Evolutionary conservation across 2,888 invertebrate genomes (phyloP), one percentile per base, ranked within the genome.

Genomic region (Apoda limacodes): DNA sequence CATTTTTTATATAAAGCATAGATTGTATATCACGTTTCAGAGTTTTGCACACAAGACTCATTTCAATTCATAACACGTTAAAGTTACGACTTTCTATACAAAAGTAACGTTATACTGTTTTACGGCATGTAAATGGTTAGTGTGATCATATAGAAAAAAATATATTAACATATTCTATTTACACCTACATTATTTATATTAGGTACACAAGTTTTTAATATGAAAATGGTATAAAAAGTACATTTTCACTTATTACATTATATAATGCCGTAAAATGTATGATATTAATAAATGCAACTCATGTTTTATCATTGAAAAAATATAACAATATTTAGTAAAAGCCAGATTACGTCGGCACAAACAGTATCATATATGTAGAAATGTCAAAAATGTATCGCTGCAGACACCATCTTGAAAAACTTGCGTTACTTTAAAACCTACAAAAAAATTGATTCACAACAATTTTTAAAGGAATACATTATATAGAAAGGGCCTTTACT

Each of bases 161-260:
- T 68, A 71, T 67, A 71, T 68, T 74, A 70, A 69, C 64, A 66
- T 70, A 70, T 58, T 46, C 54, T 62, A 64, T 78, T 76, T 78
- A 78, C 76, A 80, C 58, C 61, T 75, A 17, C 72, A 62, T 59
- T 61, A 66, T 53, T 62, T 63, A 64, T 66, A 68, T 69, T 71
- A 78, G 76, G 72, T 78, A 80, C 75, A 76, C 60, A 70, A 76
- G 70, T 72, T 75, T 62, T 72, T 58, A 57, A 72, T 80, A 78
- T 71, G 76, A 76, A 80, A 78, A 74, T 69, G 64, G 80, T 80
- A 80, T 75, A 78, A 80, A 80, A 78, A 76, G 76, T 78, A 78
- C 78, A 75, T 65, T 74, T 76, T 61, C 68, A 76, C 74, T 42
- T 58, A 56, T 63, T 69, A 56, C 48, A 53, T 58, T 60, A 74